These are phyloP conservation scores for Pseudochromis fuscus DNA, from an alignment of 2,797 vertebrate genomes.

Conservation along the genomic window DNA sequence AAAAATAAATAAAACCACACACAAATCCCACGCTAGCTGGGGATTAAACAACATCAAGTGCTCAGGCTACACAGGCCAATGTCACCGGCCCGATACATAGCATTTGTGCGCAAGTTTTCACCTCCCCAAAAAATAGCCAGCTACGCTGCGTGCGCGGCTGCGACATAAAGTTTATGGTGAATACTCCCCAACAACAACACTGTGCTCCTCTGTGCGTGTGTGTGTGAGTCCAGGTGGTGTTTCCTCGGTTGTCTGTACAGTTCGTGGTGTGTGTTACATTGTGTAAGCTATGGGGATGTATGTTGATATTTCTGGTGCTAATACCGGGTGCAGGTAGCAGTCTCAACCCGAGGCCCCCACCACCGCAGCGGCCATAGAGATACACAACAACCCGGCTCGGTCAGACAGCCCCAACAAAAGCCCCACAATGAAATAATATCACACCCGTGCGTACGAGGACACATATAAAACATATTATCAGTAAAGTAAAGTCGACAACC, in stretches of 20 bases:
- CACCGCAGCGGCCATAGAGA: constrained; percentile 59
- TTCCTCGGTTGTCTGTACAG: background rate
- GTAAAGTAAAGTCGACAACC: background rate
- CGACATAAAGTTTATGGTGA: constrained; percentile 68
- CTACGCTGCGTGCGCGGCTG: constrained; percentile 52
- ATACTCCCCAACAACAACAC: constrained; percentile 14
- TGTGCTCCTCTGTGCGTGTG: background rate
- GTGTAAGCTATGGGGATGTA: constrained; percentile 22
- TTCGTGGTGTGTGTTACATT: background rate
- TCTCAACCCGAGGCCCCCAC: constrained; percentile 63
- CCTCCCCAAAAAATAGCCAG: constrained; percentile 36
- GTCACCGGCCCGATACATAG: constrained; percentile 48
- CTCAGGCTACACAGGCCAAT: constrained; percentile 59
- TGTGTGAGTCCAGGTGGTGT: background rate
- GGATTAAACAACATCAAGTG: constrained; percentile 78
- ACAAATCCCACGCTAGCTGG: constrained; percentile 79
- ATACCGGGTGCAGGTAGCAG: constrained; percentile 56
- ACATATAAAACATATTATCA: no score
- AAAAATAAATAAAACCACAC: constrained; percentile 86
- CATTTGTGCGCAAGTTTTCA: constrained; percentile 18
- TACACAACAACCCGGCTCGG: constrained; percentile 52
- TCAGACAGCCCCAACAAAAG: constrained; percentile 25
- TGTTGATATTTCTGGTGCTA: constrained; percentile 50
- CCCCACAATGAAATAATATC: background rate
- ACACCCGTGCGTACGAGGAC: fast-evolving